These are phyloP conservation scores for Tupiocoris notatus DNA, from an alignment of 2,888 invertebrate genomes.

Conservation along the genomic window DNA sequence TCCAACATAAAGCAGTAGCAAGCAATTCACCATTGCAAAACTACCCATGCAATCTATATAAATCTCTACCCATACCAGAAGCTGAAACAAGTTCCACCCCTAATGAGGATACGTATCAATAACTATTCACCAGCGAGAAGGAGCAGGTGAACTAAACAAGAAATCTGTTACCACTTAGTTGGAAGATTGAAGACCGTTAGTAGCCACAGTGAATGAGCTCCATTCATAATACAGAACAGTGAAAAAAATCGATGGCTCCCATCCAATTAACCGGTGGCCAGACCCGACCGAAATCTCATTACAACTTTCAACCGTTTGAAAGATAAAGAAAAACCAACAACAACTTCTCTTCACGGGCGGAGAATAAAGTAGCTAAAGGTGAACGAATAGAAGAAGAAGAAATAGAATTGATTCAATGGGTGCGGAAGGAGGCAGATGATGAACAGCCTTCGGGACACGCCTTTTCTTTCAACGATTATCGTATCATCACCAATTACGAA, in stretches of 20 bases:
- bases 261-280: constrained; percentile 31
- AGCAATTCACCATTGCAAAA: no score
- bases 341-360: not conserved
- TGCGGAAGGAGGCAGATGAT: not conserved
- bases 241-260: not conserved
- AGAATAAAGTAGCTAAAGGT: not conserved
- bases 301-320: constrained; percentile 21
- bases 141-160: not conserved
- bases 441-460: not conserved
- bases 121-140: no score
- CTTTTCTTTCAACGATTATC: not conserved
- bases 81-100: no score
- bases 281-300: constrained; percentile 31
- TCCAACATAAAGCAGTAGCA: no score
- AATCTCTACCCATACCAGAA: no score
- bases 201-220: not conserved
- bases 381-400: not conserved
- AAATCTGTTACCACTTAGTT: not conserved
- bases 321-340: constrained; percentile 22
- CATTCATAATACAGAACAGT: not conserved
- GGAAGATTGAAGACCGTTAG: not conserved
- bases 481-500: not conserved
- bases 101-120: not conserved
- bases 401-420: not conserved
- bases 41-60: no score